A percentile compares a stretch with the other conserved stretches of the same genome.
Evolutionary conservation across 2,113 vertebrate genomes (phyloP).

Genomic region (Brienomyrus brachyistius): DNA sequence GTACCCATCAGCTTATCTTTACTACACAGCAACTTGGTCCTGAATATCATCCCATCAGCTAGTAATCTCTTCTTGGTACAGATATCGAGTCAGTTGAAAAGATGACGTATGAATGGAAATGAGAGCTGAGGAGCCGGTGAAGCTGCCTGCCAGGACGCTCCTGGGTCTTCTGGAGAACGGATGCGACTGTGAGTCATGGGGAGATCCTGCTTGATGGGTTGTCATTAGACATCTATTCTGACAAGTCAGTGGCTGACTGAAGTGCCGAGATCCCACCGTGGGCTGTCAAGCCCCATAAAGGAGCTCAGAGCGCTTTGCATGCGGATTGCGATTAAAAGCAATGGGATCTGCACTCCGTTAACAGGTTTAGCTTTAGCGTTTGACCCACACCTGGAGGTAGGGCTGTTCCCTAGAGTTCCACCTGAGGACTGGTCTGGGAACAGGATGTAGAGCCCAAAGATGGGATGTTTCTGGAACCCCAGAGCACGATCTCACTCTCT

Average conservation of each 20-base stretch:
- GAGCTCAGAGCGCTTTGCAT: background rate
- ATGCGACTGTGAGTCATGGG: background rate
- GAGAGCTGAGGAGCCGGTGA: background rate
- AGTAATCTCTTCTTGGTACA: background rate
- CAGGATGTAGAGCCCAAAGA: background rate
- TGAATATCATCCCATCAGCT: background rate
- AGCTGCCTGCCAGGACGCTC: background rate
- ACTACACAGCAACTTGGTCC: slow-evolving; percentile 5
- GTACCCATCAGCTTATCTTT: slow-evolving; percentile 54
- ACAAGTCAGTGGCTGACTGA: slow-evolving; percentile 6
- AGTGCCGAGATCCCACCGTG: background rate
- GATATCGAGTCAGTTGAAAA: background rate
- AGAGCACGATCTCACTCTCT: background rate
- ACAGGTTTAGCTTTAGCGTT: background rate
- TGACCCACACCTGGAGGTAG: background rate
- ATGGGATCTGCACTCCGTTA: background rate
- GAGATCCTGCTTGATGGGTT: slow-evolving; percentile 8
- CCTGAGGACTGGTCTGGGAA: background rate
- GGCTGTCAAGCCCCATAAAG: background rate
- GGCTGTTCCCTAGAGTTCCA: background rate
- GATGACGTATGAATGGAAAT: background rate
- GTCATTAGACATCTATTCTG: slow-evolving; percentile 12
- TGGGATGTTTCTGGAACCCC: background rate
- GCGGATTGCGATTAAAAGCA: background rate
- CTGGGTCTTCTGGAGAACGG: background rate